Percentiles rank a stretch among this genome's conserved stretches.
Evolutionary conservation across 2,113 vertebrate species (phyloP).

Genomic region (Tyrannus savana): DNA sequence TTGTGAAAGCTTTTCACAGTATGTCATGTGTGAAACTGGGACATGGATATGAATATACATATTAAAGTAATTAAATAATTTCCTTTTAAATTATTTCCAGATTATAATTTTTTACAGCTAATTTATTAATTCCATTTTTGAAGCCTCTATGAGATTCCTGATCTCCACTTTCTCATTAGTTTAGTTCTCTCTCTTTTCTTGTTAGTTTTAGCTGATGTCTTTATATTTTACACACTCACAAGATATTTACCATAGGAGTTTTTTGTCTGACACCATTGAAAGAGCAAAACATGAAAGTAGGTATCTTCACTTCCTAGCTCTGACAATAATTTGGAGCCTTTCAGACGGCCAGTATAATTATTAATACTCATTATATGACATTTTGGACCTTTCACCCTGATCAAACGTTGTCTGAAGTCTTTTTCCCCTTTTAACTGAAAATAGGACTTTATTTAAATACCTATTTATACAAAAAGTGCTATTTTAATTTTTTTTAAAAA

Average conservation of each 20-base stretch:
- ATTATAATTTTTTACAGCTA: not conserved
- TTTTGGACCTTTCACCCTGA: not conserved
- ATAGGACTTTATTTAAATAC: not conserved
- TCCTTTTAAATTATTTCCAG: not conserved
- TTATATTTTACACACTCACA: not conserved
- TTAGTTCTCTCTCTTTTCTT: too few species aligned
- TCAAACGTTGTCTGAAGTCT: not conserved
- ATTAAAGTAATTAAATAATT: not conserved
- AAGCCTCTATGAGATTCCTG: not conserved
- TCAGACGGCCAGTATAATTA: not conserved
- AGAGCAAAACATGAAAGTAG: not conserved
- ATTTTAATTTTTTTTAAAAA: not conserved
- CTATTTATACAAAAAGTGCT: not conserved
- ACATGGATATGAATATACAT: not conserved
- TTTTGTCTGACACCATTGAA: not conserved
- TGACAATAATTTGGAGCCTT: not conserved
- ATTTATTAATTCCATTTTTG: not conserved
- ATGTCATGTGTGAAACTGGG: not conserved
- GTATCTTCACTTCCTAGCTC: not conserved
- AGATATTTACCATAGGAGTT: not conserved
- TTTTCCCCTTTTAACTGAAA: not conserved
- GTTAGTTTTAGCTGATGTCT: not conserved
- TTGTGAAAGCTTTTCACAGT: not conserved
- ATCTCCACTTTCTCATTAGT: not conserved
- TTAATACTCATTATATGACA: not conserved